Evolutionary conservation across 2,797 vertebrate species (phyloP), one percentile per base, ranked within the genome.

Genomic region (Arremon brunneinucha): DNA sequence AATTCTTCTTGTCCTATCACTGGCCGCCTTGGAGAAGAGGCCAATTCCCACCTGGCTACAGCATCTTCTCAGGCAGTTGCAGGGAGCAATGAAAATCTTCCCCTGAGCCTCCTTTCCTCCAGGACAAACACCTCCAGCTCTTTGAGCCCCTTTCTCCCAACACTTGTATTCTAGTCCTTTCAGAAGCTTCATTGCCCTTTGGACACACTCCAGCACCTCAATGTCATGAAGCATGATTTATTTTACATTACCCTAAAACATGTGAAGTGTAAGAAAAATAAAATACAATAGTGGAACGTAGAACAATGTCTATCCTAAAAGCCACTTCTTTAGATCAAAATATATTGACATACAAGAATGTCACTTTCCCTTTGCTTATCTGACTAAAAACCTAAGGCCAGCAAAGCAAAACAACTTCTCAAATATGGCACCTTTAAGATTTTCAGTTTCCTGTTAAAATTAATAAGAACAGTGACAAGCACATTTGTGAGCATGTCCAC

Each of bases 401-500:
- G 63, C 41, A 76, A 84, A 78, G 46, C 64, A 14, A 22, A 76
- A 27, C 35, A 75, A 55, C 30, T 76, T 64, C 27, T 52, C 37
- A 64, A 69, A 64, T 16, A 60, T 1, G 1, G 8, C 18, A 47
- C 7, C 24, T 83, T 57, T 22, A 44, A 46, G 32, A 77, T 53
- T 70, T 69, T 59, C 64, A 50, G 21, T 37, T 77, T 83, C 50
- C 47, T 69, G 16, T 67, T 65, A 56, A 80, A 90, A 57, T 27
- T 37, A 64, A 15, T 24, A 49, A 43, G 23, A 67, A 49, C 9
- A 10, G 49, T 12, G 16, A 77, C 14, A 68, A 76, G 49, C 8
- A 78, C 0, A 0, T 20, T 21, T 4, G 4, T 13, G 49, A 24
- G 6, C 62, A 46, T 7, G 2, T 11, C 30, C 5, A 10, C 39